Conservation (phyloP, 2,888 invertebrate species). For the Xanthia icteritia region DNA sequence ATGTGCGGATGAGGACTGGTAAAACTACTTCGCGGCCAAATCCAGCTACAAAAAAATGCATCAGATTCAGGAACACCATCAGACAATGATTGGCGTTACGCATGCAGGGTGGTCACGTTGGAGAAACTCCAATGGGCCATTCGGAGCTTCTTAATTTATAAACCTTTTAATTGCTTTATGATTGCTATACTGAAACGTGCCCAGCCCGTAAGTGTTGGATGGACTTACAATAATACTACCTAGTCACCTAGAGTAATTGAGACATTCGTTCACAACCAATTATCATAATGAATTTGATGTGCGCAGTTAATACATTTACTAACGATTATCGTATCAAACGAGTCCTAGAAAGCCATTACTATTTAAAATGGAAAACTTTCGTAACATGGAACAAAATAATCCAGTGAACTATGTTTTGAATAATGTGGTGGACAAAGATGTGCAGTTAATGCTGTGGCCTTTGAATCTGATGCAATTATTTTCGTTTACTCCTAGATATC, state of each 20-base stretch:
- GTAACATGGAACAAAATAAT: not conserved
- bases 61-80: too few species aligned
- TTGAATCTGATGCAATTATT: conserved; percentile 16
- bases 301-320: not conserved
- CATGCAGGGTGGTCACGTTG: too few species aligned
- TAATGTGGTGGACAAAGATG: conserved; percentile 28
- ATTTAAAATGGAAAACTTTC: not conserved
- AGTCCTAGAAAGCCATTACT: not conserved
- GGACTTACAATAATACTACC: not conserved
- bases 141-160: too few species aligned
- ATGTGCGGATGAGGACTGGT: too few species aligned
- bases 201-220: not conserved
- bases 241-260: not conserved
- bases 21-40: too few species aligned
- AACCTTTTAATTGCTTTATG: too few species aligned
- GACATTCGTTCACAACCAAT: not conserved
- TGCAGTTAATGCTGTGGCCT: conserved; percentile 26
- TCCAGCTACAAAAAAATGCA: too few species aligned
- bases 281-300: not conserved
- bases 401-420: not conserved
- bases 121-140: too few species aligned
- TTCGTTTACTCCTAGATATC: conserved; percentile 6
- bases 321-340: not conserved
- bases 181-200: too few species aligned
- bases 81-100: too few species aligned